phyloP scores from a whole-genome alignment of 2,888 invertebrate genomes.

The Anorthoa munda region DNA sequence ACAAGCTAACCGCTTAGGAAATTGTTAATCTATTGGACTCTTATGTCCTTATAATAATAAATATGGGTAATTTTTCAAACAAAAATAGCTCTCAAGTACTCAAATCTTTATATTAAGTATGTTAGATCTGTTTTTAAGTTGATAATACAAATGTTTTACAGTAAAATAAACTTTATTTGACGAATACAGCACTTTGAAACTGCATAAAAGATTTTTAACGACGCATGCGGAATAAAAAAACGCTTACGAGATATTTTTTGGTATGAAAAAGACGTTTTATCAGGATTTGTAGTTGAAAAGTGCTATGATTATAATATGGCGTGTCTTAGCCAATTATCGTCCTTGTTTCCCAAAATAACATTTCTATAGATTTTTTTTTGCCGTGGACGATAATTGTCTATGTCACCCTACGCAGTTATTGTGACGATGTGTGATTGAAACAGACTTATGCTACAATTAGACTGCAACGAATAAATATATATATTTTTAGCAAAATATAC shows the following conservation, averaged over 20 bases:
- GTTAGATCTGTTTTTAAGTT: slow-evolving; percentile 57
- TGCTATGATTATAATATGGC: slow-evolving; percentile 35
- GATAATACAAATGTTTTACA: slow-evolving; percentile 59
- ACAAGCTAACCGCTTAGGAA: background rate
- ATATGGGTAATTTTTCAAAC: slow-evolving; percentile 8
- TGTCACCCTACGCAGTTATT: slow-evolving; percentile 16
- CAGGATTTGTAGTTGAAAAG: slow-evolving; percentile 46
- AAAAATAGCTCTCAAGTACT: slow-evolving; percentile 41
- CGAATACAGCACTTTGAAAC: slow-evolving; percentile 51
- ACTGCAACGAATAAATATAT: slow-evolving; percentile 52
- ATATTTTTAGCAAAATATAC: slow-evolving; percentile 51
- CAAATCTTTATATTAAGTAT: slow-evolving; percentile 59
- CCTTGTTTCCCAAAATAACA: background rate
- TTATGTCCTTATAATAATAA: slow-evolving; percentile 1
- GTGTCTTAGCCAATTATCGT: slow-evolving; percentile 1
- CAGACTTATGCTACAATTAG: slow-evolving; percentile 43
- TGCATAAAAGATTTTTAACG: slow-evolving; percentile 3
- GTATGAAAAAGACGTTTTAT: background rate
- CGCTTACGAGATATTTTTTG: background rate
- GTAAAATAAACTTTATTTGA: slow-evolving; percentile 54
- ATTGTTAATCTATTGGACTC: background rate
- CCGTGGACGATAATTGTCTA: slow-evolving; percentile 21
- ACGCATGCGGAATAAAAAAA: background rate
- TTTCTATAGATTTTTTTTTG: background rate
- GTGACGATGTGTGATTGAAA: slow-evolving; percentile 58